A percentile compares a stretch with the other conserved stretches of the same genome.
Conservation (phyloP, 2,888 invertebrate genomes). For the Drosophila prolongata region DNA sequence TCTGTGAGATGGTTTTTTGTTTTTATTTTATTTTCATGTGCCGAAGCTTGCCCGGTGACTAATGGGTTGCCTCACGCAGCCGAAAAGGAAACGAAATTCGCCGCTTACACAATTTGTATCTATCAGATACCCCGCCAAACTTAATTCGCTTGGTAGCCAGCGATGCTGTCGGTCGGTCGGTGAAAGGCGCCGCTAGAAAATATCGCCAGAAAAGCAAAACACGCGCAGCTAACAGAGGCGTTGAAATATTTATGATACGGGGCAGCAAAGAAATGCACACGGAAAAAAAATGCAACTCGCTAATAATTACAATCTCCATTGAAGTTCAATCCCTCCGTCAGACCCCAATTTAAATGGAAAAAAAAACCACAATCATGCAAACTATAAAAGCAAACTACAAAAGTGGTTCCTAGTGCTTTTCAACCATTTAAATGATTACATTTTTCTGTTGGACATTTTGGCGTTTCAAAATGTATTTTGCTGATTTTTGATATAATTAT, state of each 20-base stretch:
- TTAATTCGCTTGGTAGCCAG: slow-evolving; percentile 15
- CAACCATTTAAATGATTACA: no score
- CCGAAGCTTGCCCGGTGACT: slow-evolving; percentile 40
- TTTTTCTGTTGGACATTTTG: no score
- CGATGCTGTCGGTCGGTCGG: slow-evolving; percentile 17
- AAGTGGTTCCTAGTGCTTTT: no score
- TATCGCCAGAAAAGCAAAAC: slow-evolving; percentile 29
- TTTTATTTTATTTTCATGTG: slow-evolving; percentile 15
- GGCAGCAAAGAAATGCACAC: slow-evolving; percentile 18
- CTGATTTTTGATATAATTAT: no score
- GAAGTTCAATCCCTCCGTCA: no score
- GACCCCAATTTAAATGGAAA: no score
- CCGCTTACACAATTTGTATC: slow-evolving; percentile 45
- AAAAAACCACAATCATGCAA: no score
- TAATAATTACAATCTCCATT: background rate
- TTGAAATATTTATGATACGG: slow-evolving; percentile 72
- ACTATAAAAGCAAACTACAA: no score
- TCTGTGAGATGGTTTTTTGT: slow-evolving; percentile 20
- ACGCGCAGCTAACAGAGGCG: slow-evolving; percentile 57
- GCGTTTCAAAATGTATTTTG: no score
- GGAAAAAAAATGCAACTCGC: slow-evolving; percentile 57
- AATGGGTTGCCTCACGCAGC: slow-evolving; percentile 62
- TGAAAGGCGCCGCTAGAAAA: slow-evolving; percentile 40
- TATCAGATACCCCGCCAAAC: slow-evolving; percentile 37
- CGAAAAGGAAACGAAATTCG: slow-evolving; percentile 37